Conservation (phyloP, 2,888 invertebrate genomes). For the Mesorhabditis belari region DNA sequence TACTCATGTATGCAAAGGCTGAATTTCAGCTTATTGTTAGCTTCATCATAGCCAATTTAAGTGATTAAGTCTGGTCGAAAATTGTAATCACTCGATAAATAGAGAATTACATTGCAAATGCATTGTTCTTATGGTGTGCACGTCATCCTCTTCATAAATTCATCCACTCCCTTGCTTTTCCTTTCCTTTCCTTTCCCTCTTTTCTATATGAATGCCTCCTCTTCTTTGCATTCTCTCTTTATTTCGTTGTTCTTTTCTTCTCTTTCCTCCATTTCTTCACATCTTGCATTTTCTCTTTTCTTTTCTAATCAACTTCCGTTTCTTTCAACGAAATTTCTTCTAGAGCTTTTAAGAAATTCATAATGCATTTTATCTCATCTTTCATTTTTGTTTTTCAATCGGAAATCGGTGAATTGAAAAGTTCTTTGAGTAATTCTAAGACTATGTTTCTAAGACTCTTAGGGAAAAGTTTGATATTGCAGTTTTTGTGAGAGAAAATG, state of each 20-base stretch:
- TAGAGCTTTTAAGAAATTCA: no score
- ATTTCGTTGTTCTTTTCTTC: no score
- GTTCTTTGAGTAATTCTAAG: no score
- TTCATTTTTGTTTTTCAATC: no score
- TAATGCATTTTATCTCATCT: no score
- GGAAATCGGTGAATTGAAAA: no score
- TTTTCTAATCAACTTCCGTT: background rate
- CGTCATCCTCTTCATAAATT: background rate
- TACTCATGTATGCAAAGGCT: no score
- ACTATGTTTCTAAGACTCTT: no score
- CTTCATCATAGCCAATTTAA: no score
- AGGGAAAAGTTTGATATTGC: no score
- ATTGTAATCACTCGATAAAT: background rate
- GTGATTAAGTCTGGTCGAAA: background rate
- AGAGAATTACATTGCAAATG: background rate
- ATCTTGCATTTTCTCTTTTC: background rate
- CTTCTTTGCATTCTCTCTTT: background rate
- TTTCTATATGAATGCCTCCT: background rate
- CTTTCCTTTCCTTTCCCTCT: background rate
- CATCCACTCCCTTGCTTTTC: background rate
- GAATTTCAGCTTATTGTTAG: no score
- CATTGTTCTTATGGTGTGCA: background rate
- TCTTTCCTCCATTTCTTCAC: background rate
- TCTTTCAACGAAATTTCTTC: background rate
- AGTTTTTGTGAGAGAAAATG: no score